Evolutionary conservation across 2,888 invertebrate species (phyloP).

Genomic region (Antitype chi): DNA sequence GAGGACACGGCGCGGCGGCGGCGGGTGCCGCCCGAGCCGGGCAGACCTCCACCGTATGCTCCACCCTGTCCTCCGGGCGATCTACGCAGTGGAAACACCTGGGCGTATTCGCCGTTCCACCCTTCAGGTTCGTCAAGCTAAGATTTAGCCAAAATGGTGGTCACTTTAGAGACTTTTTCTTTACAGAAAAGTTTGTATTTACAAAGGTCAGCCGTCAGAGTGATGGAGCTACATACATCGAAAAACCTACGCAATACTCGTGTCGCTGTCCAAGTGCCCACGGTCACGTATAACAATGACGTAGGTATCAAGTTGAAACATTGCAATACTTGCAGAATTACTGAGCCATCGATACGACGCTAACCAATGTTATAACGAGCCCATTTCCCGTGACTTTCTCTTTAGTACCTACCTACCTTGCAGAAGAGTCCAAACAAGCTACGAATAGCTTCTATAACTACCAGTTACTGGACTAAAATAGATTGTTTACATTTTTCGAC

Average conservation of each 20-base stretch:
- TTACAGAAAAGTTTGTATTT: neutral
- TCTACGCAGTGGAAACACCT: too few species aligned
- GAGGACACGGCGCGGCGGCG: too few species aligned
- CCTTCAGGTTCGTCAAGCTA: too few species aligned
- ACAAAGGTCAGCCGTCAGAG: neutral
- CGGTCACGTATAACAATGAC: conserved; percentile 49
- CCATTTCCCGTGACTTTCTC: conserved; percentile 57
- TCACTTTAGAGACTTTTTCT: neutral
- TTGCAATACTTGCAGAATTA: conserved; percentile 51
- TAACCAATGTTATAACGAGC: conserved; percentile 15
- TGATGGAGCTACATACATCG: conserved; percentile 18
- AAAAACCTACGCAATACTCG: conserved; percentile 31
- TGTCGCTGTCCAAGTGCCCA: neutral
- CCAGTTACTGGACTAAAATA: conserved; percentile 13
- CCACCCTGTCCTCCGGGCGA: too few species aligned
- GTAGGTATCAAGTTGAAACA: conserved; percentile 32
- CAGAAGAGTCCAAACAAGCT: conserved; percentile 27
- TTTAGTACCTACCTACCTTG: conserved; percentile 18
- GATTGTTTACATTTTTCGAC: conserved; percentile 31
- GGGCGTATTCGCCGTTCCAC: too few species aligned
- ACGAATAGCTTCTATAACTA: conserved; percentile 6
- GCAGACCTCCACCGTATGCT: too few species aligned
- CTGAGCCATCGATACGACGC: conserved; percentile 14
- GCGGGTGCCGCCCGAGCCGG: too few species aligned
- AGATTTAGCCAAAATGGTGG: neutral